Base-by-base conservation (phyloP, 2,888 invertebrate species). In the Sympetrum striolatum region DNA sequence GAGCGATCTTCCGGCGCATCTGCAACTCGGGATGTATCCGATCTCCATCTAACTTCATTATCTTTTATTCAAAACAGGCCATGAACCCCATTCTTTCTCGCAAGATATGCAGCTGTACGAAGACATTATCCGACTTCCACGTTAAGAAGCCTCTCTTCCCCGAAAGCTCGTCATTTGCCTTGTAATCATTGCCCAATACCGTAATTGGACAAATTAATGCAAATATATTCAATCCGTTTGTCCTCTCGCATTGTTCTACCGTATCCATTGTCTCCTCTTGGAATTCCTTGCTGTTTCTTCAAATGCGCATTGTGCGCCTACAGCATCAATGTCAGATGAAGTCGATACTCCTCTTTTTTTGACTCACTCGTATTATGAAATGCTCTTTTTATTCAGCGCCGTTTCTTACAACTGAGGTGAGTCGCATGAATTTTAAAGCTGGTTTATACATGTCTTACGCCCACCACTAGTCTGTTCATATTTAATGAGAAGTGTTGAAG, bases 151-250 rank as follows among this genome's bases (percentile, higher is more conserved):
- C 25, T 73, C 12, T 31, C 73, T 14, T 73, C 73, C 18, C 53
- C 53, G 14, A 73, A 73, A 14, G 31, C 73, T 31, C 73, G 73
- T 73, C 73, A 73, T 73, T 73, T 22, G 73, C 73, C 25, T 73
- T 31, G 73, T 73, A 73, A 73, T 73, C 73, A 25, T 73, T 73
- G 25, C 25, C 12, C 25, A 73, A 73, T 31, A 73, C 73, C 73
- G 25, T 31, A 73, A 73, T 73, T 73, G 86, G 22, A 53, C 82
- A 37, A 58, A 86, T 86, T 37, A 60, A 86, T 86, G 86, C 37
- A 60, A 86, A 86, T 86, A 6, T 60, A 86, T 86, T 64, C 86
- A 37, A 25, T 31, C 31, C 31, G 14, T 12, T 31, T 73, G 73
- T 73, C 73, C 73, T 73, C 25, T 44, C 58, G 53, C 82, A 44